Percentiles rank a stretch among this genome's conserved stretches.
Evolutionary conservation across 1,140 invertebrate genomes (phyloP).

Genomic region (silkworm (Bombyx mori)): ASM3026992v2 NC_085108.1:2779501-2780000

Average conservation of each 20-base stretch:
- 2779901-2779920: constrained; percentile 34
- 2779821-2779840: constrained; percentile 10
- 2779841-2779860: constrained; percentile 25
- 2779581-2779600: too few species aligned
- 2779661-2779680: constrained; percentile 55
- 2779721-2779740: constrained; percentile 38
- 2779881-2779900: constrained; percentile 47
- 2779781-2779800: constrained; percentile 62
- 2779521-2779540: too few species aligned
- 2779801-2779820: constrained; percentile 53
- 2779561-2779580: too few species aligned
- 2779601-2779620: too few species aligned
- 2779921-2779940: constrained; percentile 70
- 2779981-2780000: constrained; percentile 45
- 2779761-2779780: constrained; percentile 63
- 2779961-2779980: constrained; percentile 65
- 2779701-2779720: constrained; percentile 6
- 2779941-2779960: constrained; percentile 68
- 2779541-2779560: too few species aligned
- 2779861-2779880: constrained; percentile 33
- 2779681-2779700: constrained; percentile 48
- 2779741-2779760: constrained; percentile 45
- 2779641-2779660: constrained; percentile 48
- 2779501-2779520: too few species aligned
- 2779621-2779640: constrained; percentile 22